Evolutionary conservation across 2,888 invertebrate species (phyloP).

Genomic region (Leucania comma): DNA sequence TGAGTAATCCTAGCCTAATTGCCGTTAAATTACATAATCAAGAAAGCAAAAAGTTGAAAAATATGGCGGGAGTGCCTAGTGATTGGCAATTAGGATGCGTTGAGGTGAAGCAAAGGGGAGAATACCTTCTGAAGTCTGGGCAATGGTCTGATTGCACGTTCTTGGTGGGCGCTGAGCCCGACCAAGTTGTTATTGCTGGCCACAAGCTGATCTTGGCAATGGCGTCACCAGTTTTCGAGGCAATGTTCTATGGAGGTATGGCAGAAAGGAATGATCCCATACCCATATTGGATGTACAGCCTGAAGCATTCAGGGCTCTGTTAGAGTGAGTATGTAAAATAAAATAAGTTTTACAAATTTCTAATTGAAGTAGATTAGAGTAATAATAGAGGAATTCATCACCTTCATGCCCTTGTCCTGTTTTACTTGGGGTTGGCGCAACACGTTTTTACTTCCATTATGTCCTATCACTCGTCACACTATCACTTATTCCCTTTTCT

Average conservation of each 20-base stretch:
- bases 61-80: conserved; percentile 89
- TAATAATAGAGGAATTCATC: neutral
- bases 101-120: conserved; percentile 93
- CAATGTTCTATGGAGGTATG: conserved; percentile 96
- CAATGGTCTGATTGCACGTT: conserved; percentile 96
- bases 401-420: no score
- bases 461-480: no score
- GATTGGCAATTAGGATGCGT: conserved; percentile 95
- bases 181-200: conserved; percentile 93
- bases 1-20: conserved; percentile 20
- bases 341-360: neutral
- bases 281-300: conserved; percentile 95
- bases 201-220: conserved; percentile 96
- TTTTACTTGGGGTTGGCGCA: no score
- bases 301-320: conserved; percentile 95
- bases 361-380: neutral
- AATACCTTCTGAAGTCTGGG: conserved; percentile 94
- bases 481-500: no score
- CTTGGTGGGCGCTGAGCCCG: conserved; percentile 94
- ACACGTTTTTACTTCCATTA: no score
- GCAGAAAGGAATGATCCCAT: conserved; percentile 95
- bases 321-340: conserved; percentile 91
- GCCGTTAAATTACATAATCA: conserved; percentile 20
- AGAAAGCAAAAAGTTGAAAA: neutral
- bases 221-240: conserved; percentile 97